phyloP scores from a whole-genome alignment of 2,888 invertebrate genomes.

The Patella depressa region DNA sequence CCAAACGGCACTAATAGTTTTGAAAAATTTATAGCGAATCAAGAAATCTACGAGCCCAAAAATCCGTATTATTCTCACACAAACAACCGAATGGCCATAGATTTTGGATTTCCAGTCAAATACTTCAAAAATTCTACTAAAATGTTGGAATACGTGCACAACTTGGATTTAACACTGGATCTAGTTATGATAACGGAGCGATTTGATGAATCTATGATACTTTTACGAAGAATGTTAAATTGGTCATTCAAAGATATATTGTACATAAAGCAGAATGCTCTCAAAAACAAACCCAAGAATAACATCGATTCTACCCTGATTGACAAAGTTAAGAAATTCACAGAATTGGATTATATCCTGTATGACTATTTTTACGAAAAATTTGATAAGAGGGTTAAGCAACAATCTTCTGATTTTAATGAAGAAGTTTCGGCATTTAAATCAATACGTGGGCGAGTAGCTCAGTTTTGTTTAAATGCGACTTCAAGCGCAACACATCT shows the following conservation, averaged over 20 bases:
- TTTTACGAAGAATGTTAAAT: slow-evolving; percentile 44
- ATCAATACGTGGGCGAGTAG: not conserved
- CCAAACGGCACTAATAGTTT: too few relatives aligned
- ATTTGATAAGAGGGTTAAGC: not conserved
- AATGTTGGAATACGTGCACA: slow-evolving; percentile 34
- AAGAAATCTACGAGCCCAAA: not conserved
- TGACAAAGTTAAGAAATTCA: not conserved
- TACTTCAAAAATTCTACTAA: slow-evolving; percentile 24
- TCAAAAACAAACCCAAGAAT: slow-evolving; percentile 1
- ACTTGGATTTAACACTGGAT: slow-evolving; percentile 43
- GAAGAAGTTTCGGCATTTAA: not conserved
- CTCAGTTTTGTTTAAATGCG: not conserved
- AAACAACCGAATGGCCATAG: not conserved
- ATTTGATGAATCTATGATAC: slow-evolving; percentile 47
- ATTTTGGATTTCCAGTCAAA: slow-evolving; percentile 34
- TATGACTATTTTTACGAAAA: not conserved
- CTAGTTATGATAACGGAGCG: slow-evolving; percentile 47
- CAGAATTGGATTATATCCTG: not conserved
- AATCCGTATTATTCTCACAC: not conserved
- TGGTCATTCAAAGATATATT: slow-evolving; percentile 45
- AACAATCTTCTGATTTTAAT: not conserved
- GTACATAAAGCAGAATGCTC: slow-evolving; percentile 28
- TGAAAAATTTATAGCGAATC: too few relatives aligned
- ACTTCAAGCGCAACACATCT: not conserved
- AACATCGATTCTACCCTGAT: slow-evolving; percentile 8